Evolutionary conservation across 2,797 vertebrate genomes (phyloP).

Genomic region (Muscicapa striata): DNA sequence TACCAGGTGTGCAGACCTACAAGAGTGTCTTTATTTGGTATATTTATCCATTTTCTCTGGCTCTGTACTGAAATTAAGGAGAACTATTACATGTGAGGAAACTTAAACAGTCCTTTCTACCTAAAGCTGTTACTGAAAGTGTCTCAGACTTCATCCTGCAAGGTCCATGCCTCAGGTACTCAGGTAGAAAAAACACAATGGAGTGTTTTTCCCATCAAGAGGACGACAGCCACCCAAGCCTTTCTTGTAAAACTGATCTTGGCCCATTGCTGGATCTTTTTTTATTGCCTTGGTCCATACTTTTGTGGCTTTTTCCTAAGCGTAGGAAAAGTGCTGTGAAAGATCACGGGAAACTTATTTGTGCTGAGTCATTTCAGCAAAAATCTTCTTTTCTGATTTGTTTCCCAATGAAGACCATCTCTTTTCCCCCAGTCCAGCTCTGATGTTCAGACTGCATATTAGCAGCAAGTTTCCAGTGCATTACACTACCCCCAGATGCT

Average conservation of each 20-base stretch:
- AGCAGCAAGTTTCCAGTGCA: background rate
- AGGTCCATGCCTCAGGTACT: background rate
- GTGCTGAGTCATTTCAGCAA: background rate
- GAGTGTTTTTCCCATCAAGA: background rate
- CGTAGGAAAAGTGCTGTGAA: background rate
- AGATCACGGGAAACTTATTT: background rate
- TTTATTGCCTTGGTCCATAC: background rate
- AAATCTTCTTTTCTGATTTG: background rate
- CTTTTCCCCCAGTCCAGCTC: background rate
- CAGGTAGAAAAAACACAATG: rapidly evolving
- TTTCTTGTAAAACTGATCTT: background rate
- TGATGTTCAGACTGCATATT: background rate
- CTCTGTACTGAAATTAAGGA: background rate
- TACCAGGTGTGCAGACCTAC: background rate
- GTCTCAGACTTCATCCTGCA: background rate
- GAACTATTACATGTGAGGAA: background rate
- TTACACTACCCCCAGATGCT: background rate
- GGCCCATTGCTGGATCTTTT: background rate
- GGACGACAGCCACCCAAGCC: background rate
- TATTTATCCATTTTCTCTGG: background rate
- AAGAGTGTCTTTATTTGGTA: background rate
- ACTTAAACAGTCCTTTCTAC: background rate
- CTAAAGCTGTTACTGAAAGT: background rate
- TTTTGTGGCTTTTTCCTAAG: background rate
- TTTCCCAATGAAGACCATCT: background rate